A percentile compares a stretch with the other conserved stretches of the same genome.
Evolutionary conservation across 2,113 vertebrate genomes (phyloP).

Genomic region (Nothobranchius furzeri): DNA sequence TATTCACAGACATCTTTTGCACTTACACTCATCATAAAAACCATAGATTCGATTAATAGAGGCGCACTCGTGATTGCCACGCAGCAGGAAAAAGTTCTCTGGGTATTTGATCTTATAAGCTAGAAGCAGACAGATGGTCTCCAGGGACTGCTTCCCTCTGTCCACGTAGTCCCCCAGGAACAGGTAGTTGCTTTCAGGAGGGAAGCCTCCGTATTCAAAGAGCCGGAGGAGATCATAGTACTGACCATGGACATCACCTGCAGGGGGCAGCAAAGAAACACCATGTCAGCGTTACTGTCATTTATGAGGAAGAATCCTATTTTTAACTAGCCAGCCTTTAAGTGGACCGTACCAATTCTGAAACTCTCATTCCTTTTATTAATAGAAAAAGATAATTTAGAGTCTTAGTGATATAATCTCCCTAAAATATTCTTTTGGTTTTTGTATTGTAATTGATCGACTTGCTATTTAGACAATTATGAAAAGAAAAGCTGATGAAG

Average conservation of each 20-base stretch:
- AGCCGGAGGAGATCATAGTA: constrained; percentile 94
- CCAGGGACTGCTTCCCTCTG: constrained; percentile 82
- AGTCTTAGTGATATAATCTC: no score
- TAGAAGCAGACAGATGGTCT: constrained; percentile 82
- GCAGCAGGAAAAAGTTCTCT: constrained; percentile 83
- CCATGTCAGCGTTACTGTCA: neutral
- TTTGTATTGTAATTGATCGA: no score
- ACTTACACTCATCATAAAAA: constrained; percentile 84
- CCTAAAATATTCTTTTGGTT: no score
- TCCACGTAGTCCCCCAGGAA: constrained; percentile 84
- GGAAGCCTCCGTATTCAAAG: constrained; percentile 95
- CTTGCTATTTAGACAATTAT: no score
- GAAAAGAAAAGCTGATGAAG: no score
- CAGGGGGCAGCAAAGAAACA: constrained; percentile 44
- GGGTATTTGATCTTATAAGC: constrained; percentile 85
- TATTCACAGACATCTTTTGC: neutral
- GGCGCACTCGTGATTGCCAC: constrained; percentile 83
- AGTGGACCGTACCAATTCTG: no score
- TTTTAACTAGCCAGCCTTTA: no score
- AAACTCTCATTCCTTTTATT: no score
- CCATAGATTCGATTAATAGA: constrained; percentile 85
- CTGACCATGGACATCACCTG: constrained; percentile 96
- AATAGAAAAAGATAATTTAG: no score
- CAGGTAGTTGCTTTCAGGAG: constrained; percentile 95
- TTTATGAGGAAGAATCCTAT: no score